Evolutionary conservation across 2,113 vertebrate species (phyloP).

Genomic region (Catharus bicknelli): DNA sequence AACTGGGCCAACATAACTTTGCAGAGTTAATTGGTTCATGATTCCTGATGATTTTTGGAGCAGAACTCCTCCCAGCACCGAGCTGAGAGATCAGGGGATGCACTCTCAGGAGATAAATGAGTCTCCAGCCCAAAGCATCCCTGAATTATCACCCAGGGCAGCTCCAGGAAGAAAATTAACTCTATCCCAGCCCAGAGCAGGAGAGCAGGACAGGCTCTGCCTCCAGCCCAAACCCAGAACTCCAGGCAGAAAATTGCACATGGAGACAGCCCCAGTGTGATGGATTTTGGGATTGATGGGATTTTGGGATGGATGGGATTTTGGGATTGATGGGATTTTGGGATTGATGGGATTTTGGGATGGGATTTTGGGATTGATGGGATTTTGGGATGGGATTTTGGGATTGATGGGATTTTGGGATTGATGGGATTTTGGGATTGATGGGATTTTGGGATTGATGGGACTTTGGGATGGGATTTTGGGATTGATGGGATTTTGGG

Average conservation of each 20-base stretch:
- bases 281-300: no score
- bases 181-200: accelerated
- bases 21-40: neutral
- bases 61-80: neutral
- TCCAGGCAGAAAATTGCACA: neutral
- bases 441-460: no score
- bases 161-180: neutral
- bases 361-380: neutral
- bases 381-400: neutral
- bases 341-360: no score
- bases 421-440: no score
- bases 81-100: neutral
- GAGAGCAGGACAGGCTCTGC: neutral
- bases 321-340: no score
- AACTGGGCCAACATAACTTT: neutral
- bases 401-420: no score
- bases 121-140: neutral
- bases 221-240: neutral
- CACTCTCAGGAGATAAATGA: neutral
- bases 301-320: no score
- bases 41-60: neutral
- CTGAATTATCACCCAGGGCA: neutral
- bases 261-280: neutral
- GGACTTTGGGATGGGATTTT: no score
- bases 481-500: no score